These are phyloP conservation scores for Mizuhopecten yessoensis DNA, from an alignment of 1,140 invertebrate species.

Conservation along the genomic window DNA sequence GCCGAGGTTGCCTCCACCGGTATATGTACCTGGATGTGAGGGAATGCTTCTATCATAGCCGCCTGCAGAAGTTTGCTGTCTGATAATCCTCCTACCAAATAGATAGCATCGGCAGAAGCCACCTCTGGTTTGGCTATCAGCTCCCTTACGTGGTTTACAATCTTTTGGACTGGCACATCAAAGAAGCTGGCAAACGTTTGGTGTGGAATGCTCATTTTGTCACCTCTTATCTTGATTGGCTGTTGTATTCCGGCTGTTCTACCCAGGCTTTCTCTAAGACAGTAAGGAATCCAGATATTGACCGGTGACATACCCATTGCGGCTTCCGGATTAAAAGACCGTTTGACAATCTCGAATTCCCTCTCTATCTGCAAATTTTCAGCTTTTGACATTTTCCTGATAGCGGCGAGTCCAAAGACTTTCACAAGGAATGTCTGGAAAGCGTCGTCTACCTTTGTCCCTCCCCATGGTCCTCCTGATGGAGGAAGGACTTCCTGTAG, in stretches of 20 bases:
- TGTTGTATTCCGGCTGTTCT: background rate
- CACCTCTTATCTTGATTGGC: background rate
- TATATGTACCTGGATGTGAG: conserved; percentile 42
- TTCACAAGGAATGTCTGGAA: background rate
- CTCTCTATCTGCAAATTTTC: conserved; percentile 7
- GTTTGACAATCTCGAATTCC: conserved; percentile 43
- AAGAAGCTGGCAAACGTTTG: background rate
- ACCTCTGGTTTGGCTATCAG: background rate
- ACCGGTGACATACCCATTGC: background rate
- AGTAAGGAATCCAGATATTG: background rate
- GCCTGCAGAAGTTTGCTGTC: conserved; percentile 31
- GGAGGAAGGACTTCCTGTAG: background rate
- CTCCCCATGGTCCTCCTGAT: background rate
- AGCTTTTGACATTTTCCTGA: background rate
- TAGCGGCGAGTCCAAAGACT: background rate
- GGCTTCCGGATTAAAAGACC: background rate
- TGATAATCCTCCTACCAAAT: conserved; percentile 48
- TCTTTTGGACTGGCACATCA: background rate
- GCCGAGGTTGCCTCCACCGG: conserved; percentile 49
- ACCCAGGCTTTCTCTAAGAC: background rate
- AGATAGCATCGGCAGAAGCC: background rate
- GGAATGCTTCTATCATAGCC: background rate
- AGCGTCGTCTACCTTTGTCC: background rate
- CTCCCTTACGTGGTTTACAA: background rate
- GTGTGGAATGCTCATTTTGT: background rate